A percentile compares a stretch with the other conserved stretches of the same genome.
Conservation (phyloP, 1,140 invertebrate genomes). For the Halesus radiatus region DNA sequence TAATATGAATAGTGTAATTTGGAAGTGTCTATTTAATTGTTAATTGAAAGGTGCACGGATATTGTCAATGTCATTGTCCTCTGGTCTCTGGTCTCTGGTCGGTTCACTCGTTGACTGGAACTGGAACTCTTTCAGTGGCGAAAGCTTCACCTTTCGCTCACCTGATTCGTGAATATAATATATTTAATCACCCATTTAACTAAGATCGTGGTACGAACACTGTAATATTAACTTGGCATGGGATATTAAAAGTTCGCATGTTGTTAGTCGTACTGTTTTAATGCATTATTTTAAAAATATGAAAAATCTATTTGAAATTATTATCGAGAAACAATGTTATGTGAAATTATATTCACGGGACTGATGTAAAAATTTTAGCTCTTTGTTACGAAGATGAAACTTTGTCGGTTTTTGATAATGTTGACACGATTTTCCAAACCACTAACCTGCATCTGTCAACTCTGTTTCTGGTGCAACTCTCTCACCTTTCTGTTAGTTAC, state of each 20-base stretch:
- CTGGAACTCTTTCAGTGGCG: neutral
- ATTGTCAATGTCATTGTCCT: neutral
- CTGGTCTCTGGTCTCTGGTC: too few relatives aligned
- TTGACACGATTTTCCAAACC: constrained; percentile 1
- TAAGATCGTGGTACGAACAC: constrained; percentile 23
- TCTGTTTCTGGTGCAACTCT: neutral
- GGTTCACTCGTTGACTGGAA: too few relatives aligned
- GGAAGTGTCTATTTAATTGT: constrained; percentile 33
- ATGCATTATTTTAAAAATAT: constrained; percentile 52
- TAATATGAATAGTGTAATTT: constrained; percentile 29
- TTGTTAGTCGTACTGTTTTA: constrained; percentile 55
- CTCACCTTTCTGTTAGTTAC: neutral
- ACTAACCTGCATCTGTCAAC: neutral
- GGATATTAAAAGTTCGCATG: constrained; percentile 52
- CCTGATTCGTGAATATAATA: constrained; percentile 23
- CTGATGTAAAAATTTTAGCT: constrained; percentile 58
- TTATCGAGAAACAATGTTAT: constrained; percentile 57
- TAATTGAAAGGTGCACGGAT: neutral
- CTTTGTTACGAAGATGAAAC: constrained; percentile 53
- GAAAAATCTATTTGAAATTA: constrained; percentile 54
- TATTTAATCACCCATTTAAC: neutral
- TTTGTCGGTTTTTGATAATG: constrained; percentile 39
- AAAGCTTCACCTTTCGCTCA: too few relatives aligned
- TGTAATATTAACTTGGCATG: constrained; percentile 34
- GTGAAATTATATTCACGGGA: constrained; percentile 57